Evolutionary conservation across 1,140 invertebrate species (phyloP), one percentile per base, ranked within the genome.

Genomic region (Pemphigus obesinymphae): DNA sequence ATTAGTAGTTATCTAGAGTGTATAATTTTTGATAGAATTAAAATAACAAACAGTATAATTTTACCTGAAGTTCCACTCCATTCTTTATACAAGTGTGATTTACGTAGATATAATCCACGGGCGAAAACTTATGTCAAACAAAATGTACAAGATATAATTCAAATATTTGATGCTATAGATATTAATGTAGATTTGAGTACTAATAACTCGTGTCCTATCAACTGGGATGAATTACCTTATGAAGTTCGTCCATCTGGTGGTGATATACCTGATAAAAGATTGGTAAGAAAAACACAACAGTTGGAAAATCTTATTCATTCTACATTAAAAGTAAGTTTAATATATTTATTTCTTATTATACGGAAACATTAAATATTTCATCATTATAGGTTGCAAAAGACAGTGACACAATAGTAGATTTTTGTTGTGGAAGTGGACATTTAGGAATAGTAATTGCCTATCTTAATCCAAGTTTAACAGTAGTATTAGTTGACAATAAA

Each of bases 391-490:
- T 86, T 26, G 80, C 83, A 6, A 82, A 83, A 55, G 73, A 84
- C 34, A 84, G 87, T 82, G 85, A 90, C 84, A 87, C 90, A 20
- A 95, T 98, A 84, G 94, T 98, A 3, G 97, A 98, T 86, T 98
- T 98, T 87, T 98, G 97, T 87, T 95, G 94, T 85, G 97, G 96
- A 4, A 93, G 94, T 84, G 96, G 96, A 3, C 96, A 98, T 88
- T 88, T 99, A 82, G 96, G 96, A 6, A 93, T 99, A 83, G 85
- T 97, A 6, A 85, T 97, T 50, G 96, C 96, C 0, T 89, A 93
- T 84, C 87, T 95, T 29, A 86, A 97, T 55, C 96, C 95, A 10
- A 85, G 90, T 15, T 93, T 93, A 84, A 90, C 87, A 7, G 87
- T 97, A 17, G 90, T 96, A 85, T 87, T 99, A 31, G 88, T 98